These are phyloP conservation scores for Lysiphlebus fabarum DNA, from an alignment of 1,140 invertebrate genomes.

Conservation along the genomic window DNA sequence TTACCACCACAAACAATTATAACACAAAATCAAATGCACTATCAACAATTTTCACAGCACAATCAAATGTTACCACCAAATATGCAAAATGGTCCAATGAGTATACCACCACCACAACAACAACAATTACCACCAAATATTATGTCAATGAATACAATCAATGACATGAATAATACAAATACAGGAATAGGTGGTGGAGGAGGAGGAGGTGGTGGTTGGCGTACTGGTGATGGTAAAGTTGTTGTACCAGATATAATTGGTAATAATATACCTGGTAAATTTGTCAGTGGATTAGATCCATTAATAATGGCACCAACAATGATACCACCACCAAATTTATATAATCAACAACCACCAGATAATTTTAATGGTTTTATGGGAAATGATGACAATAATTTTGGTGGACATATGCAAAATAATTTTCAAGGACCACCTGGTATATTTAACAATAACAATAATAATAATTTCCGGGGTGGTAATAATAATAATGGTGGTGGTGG, in stretches of 20 bases:
- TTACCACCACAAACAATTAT: conserved; percentile 45
- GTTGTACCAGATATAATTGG: conserved; percentile 44
- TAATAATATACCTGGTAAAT: conserved; percentile 20
- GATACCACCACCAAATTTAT: conserved; percentile 55
- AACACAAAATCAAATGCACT: conserved; percentile 5
- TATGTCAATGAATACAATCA: conserved; percentile 36
- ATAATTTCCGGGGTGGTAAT: conserved; percentile 31
- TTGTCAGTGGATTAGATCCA: conserved; percentile 46
- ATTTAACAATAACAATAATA: conserved; percentile 26
- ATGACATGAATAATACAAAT: neutral
- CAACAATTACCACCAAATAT: conserved; percentile 30
- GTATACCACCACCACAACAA: conserved; percentile 36
- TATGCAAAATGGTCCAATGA: conserved; percentile 42
- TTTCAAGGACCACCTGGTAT: conserved; percentile 44
- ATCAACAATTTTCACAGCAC: conserved; percentile 45
- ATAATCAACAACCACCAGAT: conserved; percentile 38
- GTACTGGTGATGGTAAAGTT: conserved; percentile 56
- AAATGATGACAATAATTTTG: conserved; percentile 44
- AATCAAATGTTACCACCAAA: conserved; percentile 27
- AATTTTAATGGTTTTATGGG: conserved; percentile 37
- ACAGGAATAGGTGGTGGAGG: conserved; percentile 19
- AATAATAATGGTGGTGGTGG: no score
- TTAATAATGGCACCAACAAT: conserved; percentile 46
- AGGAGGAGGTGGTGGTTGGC: conserved; percentile 42
- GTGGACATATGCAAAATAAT: conserved; percentile 36